These are phyloP conservation scores for Latrodectus elegans DNA, from an alignment of 2,888 invertebrate genomes.

Conservation along the genomic window DNA sequence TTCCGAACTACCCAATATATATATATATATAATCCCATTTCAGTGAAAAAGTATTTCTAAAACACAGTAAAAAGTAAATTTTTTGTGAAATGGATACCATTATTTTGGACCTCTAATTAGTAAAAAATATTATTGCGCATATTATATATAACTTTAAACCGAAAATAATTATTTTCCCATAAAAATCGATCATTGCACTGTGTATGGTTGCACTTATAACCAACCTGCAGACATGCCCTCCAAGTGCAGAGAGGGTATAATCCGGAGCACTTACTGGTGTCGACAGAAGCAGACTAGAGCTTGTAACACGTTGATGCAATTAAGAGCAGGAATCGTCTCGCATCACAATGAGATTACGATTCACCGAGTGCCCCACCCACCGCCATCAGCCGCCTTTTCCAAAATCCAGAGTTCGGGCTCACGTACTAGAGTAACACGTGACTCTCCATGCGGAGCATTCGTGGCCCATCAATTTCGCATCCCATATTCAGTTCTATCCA, in stretches of 20 bases:
- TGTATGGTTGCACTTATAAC: no score
- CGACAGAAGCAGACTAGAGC: constrained; percentile 13
- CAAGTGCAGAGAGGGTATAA: not conserved
- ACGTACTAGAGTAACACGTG: constrained; percentile 51
- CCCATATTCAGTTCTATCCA: not conserved
- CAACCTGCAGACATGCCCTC: no score
- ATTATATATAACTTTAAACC: no score
- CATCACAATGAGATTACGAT: constrained; percentile 46
- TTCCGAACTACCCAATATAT: no score
- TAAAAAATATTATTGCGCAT: no score
- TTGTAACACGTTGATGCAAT: constrained; percentile 52
- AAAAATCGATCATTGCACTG: no score
- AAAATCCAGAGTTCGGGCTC: constrained; percentile 6
- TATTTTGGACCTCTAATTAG: no score
- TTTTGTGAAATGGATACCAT: no score
- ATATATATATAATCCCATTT: no score
- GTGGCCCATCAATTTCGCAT: constrained; percentile 41
- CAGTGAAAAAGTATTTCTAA: no score
- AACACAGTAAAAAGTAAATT: no score
- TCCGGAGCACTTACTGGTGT: not conserved
- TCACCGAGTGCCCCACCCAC: not conserved
- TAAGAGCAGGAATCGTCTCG: constrained; percentile 28
- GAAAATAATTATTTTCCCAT: no score
- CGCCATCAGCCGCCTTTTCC: not conserved
- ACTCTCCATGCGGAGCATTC: constrained; percentile 46